phyloP scores from a whole-genome alignment of 2,113 vertebrate species.

The Marmota monax region DNA sequence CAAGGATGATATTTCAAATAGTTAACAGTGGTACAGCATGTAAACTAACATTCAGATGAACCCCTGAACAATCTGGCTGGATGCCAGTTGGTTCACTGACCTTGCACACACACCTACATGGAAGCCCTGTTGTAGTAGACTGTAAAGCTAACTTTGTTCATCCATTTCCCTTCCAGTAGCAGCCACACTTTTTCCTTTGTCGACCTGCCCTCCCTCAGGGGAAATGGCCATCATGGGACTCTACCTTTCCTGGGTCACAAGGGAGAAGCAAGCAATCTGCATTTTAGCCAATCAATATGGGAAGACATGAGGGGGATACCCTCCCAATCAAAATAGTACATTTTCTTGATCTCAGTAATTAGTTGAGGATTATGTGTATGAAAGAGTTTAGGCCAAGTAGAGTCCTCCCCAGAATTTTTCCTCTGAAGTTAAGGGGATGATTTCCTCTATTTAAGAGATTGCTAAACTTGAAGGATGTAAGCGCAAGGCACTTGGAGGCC shows the following conservation, averaged over 20 bases:
- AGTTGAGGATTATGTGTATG: background rate
- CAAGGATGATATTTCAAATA: background rate
- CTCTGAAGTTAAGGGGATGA: constrained; percentile 34
- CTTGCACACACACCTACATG: background rate
- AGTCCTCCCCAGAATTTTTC: constrained; percentile 18
- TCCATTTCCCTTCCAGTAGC: background rate
- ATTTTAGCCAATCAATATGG: background rate
- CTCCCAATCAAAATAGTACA: background rate
- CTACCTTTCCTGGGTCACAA: background rate
- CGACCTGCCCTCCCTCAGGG: background rate
- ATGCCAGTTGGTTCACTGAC: background rate
- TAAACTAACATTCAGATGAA: background rate
- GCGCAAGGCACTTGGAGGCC: background rate
- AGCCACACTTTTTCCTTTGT: background rate
- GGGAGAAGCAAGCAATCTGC: background rate
- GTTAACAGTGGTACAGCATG: constrained; percentile 12
- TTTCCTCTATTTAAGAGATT: background rate
- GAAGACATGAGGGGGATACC: background rate
- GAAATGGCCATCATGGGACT: background rate
- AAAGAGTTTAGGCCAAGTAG: background rate
- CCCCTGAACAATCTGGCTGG: background rate
- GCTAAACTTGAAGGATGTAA: constrained; percentile 50
- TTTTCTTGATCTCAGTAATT: constrained; percentile 4
- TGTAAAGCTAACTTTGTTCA: background rate
- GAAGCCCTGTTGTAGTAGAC: background rate